Evolutionary conservation across 2,113 vertebrate genomes (phyloP), one percentile per base, ranked within the genome.

Genomic region (Boleophthalmus pectinirostris): DNA sequence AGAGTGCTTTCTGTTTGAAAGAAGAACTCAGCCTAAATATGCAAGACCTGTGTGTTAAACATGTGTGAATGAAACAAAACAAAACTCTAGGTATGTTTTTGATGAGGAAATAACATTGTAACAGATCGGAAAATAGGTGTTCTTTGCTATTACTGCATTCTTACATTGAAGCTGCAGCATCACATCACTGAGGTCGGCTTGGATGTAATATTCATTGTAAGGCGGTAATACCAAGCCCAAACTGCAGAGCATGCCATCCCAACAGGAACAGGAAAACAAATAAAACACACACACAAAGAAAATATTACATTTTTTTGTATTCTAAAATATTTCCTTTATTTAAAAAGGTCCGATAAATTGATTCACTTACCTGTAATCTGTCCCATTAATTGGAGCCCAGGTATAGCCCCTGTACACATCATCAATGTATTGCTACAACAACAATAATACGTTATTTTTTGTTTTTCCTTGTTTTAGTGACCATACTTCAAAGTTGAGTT

Each of bases 111-210:
- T 4, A 29, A 29, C 29, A 29, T 29, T 29, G 2, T 29, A 29
- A 29, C 29, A 29, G 29, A 29, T 29, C 29, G 4, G 29, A 29
- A 29, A 29, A 29, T 29, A 43, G 38, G 38, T 51, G 16, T 16
- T 51, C 47, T 20, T 51, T 51, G 5, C 47, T 7, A 6, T 51
- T 18, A 18, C 20, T 51, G 54, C 54, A 25, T 93, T 97, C 97
- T 98, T 94, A 99, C 97, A 99, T 93, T 98, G 96, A 78, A 98
- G 96, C 92, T 99, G 98, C 56, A 99, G 94, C 91, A 99, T 98
- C 94, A 98, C 96, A 88, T 99, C 98, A 0, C 95, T 99, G 80
- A 98, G 94, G 92, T 98, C 97, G 74, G 97, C 98, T 88, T 96
- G 96, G 89, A 99, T 97, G 94, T 96, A 98, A 93, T 94, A 97